phyloP scores from a whole-genome alignment of 30 jellyfish, hydroid and myxozoan species.

The Catostylus mosaicus region DNA sequence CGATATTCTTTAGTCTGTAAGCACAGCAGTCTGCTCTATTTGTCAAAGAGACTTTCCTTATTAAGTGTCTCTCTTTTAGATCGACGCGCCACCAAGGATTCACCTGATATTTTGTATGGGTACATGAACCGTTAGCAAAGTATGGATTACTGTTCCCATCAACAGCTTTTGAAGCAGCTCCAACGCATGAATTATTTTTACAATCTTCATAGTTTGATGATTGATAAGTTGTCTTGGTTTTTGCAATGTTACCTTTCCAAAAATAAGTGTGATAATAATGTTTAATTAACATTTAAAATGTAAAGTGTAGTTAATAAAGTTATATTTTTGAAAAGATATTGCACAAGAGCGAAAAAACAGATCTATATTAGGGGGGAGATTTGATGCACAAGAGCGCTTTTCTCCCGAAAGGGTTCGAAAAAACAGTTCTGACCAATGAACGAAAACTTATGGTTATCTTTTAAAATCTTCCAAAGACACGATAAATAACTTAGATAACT shows the following conservation, averaged over 20 bases:
- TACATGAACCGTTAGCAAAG: neutral
- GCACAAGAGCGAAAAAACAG: too few species aligned
- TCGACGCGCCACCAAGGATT: conserved; percentile 48
- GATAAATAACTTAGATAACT: too few species aligned
- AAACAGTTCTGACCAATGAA: too few species aligned
- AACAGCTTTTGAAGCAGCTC: neutral
- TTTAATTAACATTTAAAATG: too few species aligned
- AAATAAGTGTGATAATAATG: too few species aligned
- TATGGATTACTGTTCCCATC: neutral
- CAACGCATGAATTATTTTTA: neutral
- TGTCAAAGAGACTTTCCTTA: conserved; percentile 21
- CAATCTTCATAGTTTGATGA: neutral
- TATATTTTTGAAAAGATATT: too few species aligned
- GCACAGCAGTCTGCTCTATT: conserved; percentile 42
- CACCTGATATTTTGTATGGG: conserved; percentile 1
- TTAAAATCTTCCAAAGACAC: too few species aligned
- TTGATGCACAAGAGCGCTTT: too few species aligned
- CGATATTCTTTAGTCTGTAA: conserved; percentile 13
- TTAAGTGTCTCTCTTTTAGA: neutral
- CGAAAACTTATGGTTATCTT: too few species aligned
- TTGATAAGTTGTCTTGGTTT: neutral
- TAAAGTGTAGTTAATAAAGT: too few species aligned
- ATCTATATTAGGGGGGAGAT: too few species aligned
- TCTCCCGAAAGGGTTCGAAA: too few species aligned
- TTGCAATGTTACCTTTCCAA: conserved; percentile 15